Conservation (phyloP, 2,113 vertebrate species). For the Eolophus roseicapilla region DNA sequence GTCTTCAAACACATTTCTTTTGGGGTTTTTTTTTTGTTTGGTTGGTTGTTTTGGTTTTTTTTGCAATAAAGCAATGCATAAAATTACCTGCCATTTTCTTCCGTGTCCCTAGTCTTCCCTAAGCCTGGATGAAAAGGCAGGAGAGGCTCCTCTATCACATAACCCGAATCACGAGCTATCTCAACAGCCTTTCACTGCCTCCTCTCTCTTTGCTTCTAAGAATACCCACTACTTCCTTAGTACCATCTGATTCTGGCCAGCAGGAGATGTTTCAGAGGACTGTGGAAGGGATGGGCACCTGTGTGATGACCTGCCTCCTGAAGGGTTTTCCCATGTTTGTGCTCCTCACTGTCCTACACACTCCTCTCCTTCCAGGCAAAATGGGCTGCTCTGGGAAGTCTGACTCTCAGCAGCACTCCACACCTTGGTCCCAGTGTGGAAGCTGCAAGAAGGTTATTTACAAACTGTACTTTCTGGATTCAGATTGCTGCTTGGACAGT, state of each 20-base stretch:
- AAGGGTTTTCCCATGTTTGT: neutral
- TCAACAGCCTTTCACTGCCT: neutral
- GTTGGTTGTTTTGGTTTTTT: neutral
- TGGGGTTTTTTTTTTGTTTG: neutral
- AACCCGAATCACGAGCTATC: neutral
- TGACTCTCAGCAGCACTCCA: neutral
- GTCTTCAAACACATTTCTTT: neutral
- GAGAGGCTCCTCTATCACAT: neutral
- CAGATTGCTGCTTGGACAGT: neutral
- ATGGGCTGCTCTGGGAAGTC: fast-evolving
- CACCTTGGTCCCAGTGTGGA: neutral
- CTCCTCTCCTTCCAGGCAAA: neutral
- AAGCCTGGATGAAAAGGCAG: neutral
- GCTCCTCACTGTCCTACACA: neutral
- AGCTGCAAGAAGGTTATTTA: neutral
- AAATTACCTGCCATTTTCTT: neutral
- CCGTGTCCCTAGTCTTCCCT: neutral
- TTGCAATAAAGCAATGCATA: neutral
- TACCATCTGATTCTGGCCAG: neutral
- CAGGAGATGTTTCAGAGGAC: neutral
- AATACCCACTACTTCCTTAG: neutral
- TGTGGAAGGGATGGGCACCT: neutral
- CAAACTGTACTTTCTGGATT: neutral
- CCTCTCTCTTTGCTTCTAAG: neutral
- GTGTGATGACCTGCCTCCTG: neutral